Evolutionary conservation across 2,113 vertebrate species (phyloP).

Genomic region (Merops nubicus): DNA sequence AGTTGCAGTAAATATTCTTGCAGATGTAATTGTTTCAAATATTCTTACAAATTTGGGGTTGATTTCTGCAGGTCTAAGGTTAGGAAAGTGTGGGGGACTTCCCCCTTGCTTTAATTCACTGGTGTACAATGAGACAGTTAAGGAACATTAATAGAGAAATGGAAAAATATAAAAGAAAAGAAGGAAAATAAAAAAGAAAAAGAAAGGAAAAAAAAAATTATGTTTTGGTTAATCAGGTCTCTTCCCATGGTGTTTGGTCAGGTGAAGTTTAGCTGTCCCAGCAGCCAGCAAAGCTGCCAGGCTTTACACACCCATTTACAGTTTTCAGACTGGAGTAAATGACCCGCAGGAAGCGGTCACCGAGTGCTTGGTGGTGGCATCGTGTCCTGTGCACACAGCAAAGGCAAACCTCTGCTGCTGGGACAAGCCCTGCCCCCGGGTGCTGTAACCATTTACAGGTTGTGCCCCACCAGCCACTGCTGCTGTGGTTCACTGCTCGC

Average conservation of each 20-base stretch:
- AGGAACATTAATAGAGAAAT: background rate
- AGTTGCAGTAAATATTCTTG: slow-evolving; percentile 17
- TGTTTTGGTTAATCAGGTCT: background rate
- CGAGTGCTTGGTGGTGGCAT: rapidly evolving
- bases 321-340: background rate
- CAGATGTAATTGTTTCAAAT: background rate
- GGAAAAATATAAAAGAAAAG: background rate
- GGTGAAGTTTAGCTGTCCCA: background rate
- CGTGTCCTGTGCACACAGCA: background rate
- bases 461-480: background rate
- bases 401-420: background rate
- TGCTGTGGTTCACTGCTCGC: background rate
- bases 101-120: background rate
- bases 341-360: background rate
- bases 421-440: background rate
- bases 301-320: background rate
- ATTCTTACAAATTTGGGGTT: background rate
- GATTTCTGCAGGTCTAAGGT: background rate
- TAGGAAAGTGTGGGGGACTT: background rate
- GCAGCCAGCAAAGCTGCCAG: background rate
- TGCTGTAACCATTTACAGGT: rapidly evolving
- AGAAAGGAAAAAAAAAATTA: background rate
- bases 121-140: background rate
- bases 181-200: background rate
- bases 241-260: background rate